Percentiles rank a stretch among this genome's conserved stretches.
phyloP scores from a whole-genome alignment of 2,113 vertebrate species.

The Hemibagrus wyckioides region DNA sequence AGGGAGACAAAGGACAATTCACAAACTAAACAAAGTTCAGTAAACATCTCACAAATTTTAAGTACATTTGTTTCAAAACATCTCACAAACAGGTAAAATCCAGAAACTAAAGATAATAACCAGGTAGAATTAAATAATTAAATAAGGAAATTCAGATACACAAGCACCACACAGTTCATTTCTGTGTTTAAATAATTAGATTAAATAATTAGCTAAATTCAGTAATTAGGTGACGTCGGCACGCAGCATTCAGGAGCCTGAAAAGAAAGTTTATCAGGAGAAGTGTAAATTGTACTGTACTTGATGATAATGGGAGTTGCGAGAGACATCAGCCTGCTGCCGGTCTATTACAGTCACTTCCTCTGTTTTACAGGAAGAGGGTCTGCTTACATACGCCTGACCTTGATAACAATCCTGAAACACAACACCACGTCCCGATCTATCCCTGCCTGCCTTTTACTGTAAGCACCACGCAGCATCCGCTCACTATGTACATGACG shows the following conservation, averaged over 20 bases:
- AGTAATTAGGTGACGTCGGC: background rate
- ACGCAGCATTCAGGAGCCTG: background rate
- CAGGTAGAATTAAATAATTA: background rate
- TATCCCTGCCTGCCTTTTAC: constrained; percentile 75
- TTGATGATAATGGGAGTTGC: background rate
- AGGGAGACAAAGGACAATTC: background rate
- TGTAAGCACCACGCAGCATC: constrained; percentile 65
- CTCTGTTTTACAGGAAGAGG: constrained; percentile 62
- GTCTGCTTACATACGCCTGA: constrained; percentile 73
- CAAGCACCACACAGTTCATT: background rate
- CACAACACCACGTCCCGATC: constrained; percentile 69
- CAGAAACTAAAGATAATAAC: background rate
- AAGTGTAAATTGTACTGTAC: background rate
- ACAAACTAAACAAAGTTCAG: background rate
- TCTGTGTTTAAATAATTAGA: background rate
- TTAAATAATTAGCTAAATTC: background rate
- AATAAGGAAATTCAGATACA: background rate
- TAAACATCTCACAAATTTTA: too few species aligned
- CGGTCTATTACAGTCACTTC: constrained; percentile 61
- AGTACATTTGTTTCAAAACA: background rate
- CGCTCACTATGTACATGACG: constrained; percentile 31
- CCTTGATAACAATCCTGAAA: constrained; percentile 76
- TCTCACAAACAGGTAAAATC: background rate
- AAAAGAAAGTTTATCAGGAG: background rate
- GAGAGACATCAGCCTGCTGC: constrained; percentile 51